Base-by-base conservation (phyloP, 2,797 vertebrate genomes). In the Sebastes nivosus region DNA sequence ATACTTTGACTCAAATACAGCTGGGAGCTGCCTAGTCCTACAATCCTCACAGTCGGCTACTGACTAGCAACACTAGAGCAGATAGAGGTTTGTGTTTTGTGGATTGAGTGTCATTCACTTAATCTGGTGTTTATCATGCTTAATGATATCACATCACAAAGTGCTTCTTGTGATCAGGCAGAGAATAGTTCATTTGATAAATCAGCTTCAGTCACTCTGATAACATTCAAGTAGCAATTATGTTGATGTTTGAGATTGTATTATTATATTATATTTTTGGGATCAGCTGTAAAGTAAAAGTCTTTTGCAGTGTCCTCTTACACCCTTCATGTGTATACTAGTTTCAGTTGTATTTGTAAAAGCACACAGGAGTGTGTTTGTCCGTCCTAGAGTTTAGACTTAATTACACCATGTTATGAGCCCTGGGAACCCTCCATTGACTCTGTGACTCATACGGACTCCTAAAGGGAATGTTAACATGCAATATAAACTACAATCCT, bases 401-500 rank as follows among this genome's bases (percentile, higher is more conserved):
- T 89, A 81, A 90, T 85, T 73, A 83, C 72, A 67, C 30, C 25
- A 34, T 75, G 65, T 66, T 67, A 72, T 32, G 46, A 65, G 42
- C 42, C 60, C 46, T 55, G 27, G 72, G 29, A 81, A 29, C 52
- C 77, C 55, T 52, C 27, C 70, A 72, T 67, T 69, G 84, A 80
- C 72, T 85, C 50, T 22, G 42, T 80, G 68, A 80, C 69, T 85
- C 70, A 75, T 60, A 11, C 64, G 34, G 30, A 42, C 38, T 86
- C 88, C 77, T 61, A 3, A 42, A 78, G 79, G 87, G 76, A 70
- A 84, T 85, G 81, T 89, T 86, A 91, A 86, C 82, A 85, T 89
- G 78, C 82, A 89, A 87, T 89, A 86, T 81, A 86, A 89, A 84
- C 81, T 72, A 77, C 87, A 76, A 52, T 69, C 72, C 70, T 89